A percentile compares a stretch with the other conserved stretches of the same genome.
Evolutionary conservation across 2,888 invertebrate genomes (phyloP).

Genomic region (Rhagonycha lutea): DNA sequence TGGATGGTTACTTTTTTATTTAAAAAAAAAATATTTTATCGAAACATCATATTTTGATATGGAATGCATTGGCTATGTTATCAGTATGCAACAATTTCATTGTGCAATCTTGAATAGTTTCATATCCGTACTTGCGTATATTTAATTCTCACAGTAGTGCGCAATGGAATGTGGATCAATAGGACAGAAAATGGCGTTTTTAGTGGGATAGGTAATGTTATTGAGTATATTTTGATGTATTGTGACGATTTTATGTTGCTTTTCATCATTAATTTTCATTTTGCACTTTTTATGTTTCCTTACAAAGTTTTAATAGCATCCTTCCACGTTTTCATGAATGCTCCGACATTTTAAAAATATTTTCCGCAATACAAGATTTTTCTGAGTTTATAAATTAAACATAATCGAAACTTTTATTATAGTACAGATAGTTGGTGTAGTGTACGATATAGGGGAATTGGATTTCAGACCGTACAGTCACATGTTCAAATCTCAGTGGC

Average conservation of each 20-base stretch:
- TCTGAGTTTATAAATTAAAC: neutral
- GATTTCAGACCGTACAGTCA: too few species aligned
- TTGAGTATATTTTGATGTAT: neutral
- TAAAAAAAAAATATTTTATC: neutral
- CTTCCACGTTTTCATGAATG: neutral
- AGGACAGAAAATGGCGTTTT: conserved; percentile 8
- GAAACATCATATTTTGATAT: neutral
- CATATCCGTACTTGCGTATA: conserved; percentile 17
- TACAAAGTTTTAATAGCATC: neutral
- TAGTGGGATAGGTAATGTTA: conserved; percentile 17
- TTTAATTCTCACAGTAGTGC: conserved; percentile 3
- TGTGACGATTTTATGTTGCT: neutral
- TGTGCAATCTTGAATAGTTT: neutral
- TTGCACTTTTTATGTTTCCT: neutral
- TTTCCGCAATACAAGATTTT: neutral
- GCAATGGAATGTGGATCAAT: conserved; percentile 15
- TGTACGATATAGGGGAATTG: too few species aligned
- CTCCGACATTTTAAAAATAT: neutral
- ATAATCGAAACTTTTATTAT: too few species aligned
- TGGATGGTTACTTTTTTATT: neutral
- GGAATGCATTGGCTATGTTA: neutral
- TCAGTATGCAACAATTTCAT: neutral
- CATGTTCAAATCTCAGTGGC: too few species aligned
- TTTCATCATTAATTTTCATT: neutral
- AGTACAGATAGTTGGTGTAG: too few species aligned